Evolutionary conservation across 2,797 vertebrate species (phyloP), one percentile per base, ranked within the genome.

Genomic region (Tympanoctomys barrerae): DNA sequence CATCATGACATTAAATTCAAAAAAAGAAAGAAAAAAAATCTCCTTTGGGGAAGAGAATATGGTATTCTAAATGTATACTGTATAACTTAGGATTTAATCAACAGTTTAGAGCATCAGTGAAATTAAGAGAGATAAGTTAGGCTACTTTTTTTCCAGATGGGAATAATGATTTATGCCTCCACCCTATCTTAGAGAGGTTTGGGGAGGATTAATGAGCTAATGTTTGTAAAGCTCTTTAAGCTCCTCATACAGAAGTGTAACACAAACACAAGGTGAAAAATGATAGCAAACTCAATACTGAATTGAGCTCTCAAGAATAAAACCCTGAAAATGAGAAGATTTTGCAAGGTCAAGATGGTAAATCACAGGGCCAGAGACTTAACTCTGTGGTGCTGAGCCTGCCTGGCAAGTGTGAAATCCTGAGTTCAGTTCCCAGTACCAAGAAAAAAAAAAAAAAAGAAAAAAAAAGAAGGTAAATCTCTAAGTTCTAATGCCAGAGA

Each of bases 161-260:
- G 82, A 96, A 96, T 96, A 96, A 96, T 96, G 96, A 97, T 97
- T 96, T 97, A 94, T 92, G 94, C 82, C 82, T 91, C 82, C 9
- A 1, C 82, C 90, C 90, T 93, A 77, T 96, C 54, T 96, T 95
- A 88, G 73, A 96, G 93, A 91, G 87, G 54, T 96, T 97, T 97
- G 7, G 59, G 77, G 78, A 96, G 93, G 96, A 97, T 97, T 97
- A 97, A 96, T 97, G 95, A 96, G 85, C 90, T 96, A 96, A 97
- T 95, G 84, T 95, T 73, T 97, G 33, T 95, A 97, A 97, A 96
- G 79, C 95, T 96, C 93, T 93, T 97, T 95, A 96, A 97, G 89
- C 96, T 42, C 62, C 89, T 96, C 81, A 66, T 85, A 95, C 75
- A 59, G 79, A 93, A 52, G 94, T 86, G 36, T 73, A 97, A 96